Evolutionary conservation across 1,140 invertebrate species (phyloP).

Genomic region (Hormaphis cornu): DNA sequence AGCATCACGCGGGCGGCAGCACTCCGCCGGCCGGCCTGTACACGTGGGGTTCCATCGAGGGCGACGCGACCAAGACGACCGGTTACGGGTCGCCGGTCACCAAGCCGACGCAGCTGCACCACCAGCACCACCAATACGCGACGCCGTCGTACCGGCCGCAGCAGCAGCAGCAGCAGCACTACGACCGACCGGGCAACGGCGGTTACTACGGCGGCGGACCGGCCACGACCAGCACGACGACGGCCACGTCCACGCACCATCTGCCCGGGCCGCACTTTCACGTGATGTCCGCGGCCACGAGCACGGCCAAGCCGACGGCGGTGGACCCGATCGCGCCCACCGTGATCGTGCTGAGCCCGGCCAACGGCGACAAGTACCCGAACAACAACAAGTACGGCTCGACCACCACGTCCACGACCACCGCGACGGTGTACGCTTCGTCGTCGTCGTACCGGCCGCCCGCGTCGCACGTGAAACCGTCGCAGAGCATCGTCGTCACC

Average conservation of each 20-base stretch:
- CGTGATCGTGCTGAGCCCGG: slow-evolving; percentile 57
- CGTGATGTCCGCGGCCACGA: slow-evolving; percentile 37
- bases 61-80: slow-evolving; percentile 39
- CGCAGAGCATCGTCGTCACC: slow-evolving; percentile 13
- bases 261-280: slow-evolving; percentile 40
- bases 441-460: neutral
- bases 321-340: slow-evolving; percentile 54
- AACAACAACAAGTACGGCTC: slow-evolving; percentile 45
- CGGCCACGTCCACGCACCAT: slow-evolving; percentile 37
- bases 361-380: slow-evolving; percentile 41
- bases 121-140: slow-evolving; percentile 41
- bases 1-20: neutral
- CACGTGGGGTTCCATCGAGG: slow-evolving; percentile 46
- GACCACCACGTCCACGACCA: neutral
- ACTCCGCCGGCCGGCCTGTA: slow-evolving; percentile 43
- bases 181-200: slow-evolving; percentile 38
- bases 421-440: neutral
- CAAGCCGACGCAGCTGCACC: slow-evolving; percentile 39
- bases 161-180: slow-evolving; percentile 41
- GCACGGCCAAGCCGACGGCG: slow-evolving; percentile 36
- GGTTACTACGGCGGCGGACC: slow-evolving; percentile 33
- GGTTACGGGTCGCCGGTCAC: slow-evolving; percentile 35
- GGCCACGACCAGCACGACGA: slow-evolving; percentile 33
- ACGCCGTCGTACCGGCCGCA: slow-evolving; percentile 46
- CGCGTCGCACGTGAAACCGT: slow-evolving; percentile 14